Evolutionary conservation across 2,113 vertebrate genomes (phyloP).

Genomic region (Prietella phreatophila): DNA sequence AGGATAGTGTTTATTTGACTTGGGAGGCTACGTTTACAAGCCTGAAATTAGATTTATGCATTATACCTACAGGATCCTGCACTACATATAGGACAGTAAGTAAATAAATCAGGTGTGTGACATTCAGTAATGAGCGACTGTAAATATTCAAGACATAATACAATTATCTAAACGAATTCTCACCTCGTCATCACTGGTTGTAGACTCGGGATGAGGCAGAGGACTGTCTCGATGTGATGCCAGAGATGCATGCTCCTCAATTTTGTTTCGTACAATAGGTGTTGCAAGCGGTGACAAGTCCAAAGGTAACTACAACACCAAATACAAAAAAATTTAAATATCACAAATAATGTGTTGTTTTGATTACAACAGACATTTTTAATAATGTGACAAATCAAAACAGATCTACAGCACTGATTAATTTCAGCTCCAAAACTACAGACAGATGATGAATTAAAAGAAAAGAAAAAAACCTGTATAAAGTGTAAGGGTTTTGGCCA

Average conservation of each 20-base stretch:
- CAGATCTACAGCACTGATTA: neutral
- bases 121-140: neutral
- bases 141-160: neutral
- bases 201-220: constrained; percentile 96
- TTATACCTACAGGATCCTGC: neutral
- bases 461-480: neutral
- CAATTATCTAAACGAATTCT: neutral
- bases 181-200: constrained; percentile 95
- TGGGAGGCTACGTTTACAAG: neutral
- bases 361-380: neutral
- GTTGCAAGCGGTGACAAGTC: constrained; percentile 96
- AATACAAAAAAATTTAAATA: constrained; percentile 18
- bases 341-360: neutral
- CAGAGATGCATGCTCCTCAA: constrained; percentile 81
- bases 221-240: constrained; percentile 91
- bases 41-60: neutral
- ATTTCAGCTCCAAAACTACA: neutral
- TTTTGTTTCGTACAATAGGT: constrained; percentile 94
- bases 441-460: neutral
- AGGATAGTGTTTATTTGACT: neutral
- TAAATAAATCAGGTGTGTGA: neutral
- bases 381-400: neutral
- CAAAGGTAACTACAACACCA: constrained; percentile 82
- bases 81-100: neutral
- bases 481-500: neutral